These are phyloP conservation scores for Atrichornis clamosus DNA, from an alignment of 2,113 vertebrate species.

Conservation along the genomic window DNA sequence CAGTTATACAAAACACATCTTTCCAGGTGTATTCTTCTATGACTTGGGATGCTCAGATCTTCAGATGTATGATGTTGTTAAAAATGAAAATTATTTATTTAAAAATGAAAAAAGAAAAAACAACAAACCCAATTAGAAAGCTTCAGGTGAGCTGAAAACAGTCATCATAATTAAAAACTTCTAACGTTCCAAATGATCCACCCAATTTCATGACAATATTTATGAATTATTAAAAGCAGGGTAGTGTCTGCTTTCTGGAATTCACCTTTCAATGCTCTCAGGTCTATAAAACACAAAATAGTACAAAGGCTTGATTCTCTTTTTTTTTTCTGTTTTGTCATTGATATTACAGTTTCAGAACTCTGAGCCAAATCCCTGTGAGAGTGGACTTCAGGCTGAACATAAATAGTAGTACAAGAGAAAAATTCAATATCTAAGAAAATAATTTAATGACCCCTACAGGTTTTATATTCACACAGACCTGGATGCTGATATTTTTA, in stretches of 20 bases:
- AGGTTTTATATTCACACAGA: neutral
- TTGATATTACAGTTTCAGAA: neutral
- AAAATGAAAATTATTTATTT: neutral
- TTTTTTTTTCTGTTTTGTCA: neutral
- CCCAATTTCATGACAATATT: neutral
- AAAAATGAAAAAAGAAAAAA: neutral
- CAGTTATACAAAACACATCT: neutral
- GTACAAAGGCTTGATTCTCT: neutral
- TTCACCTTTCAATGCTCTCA: neutral
- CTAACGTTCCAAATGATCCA: neutral
- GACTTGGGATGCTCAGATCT: neutral
- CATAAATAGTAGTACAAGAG: neutral
- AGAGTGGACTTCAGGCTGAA: neutral
- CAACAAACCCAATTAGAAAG: neutral
- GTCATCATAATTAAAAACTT: neutral
- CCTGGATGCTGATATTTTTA: neutral
- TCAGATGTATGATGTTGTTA: neutral
- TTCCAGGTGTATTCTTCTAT: neutral
- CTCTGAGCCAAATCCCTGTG: neutral
- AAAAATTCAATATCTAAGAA: neutral
- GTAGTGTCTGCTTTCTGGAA: neutral
- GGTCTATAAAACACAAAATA: neutral
- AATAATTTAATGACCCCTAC: neutral
- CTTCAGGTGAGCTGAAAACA: neutral
- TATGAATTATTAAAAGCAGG: neutral